Percentiles rank a stretch among this genome's conserved stretches.
Evolutionary conservation across 2,888 invertebrate species (phyloP).

Genomic region (Eucriotettix oculatus): DNA sequence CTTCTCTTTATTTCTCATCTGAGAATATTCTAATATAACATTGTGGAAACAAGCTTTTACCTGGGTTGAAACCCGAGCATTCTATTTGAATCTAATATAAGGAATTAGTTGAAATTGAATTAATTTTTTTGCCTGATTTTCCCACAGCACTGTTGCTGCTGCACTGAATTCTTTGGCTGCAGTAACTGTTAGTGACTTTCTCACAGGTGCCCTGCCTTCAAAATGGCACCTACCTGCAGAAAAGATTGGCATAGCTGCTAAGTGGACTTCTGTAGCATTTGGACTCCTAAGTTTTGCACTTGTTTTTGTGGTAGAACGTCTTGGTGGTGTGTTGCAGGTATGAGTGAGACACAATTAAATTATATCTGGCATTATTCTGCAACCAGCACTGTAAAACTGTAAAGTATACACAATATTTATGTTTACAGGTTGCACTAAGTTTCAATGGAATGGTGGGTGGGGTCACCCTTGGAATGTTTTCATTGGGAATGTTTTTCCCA

Average conservation of each 20-base stretch:
- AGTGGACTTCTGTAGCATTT: slow-evolving; percentile 48
- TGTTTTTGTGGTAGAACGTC: slow-evolving; percentile 70
- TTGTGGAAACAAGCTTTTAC: too few species aligned
- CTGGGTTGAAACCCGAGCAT: too few species aligned
- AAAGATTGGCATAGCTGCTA: slow-evolving; percentile 57
- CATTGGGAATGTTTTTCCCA: slow-evolving; percentile 77
- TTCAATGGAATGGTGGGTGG: slow-evolving; percentile 84
- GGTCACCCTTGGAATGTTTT: slow-evolving; percentile 70
- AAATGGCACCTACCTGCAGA: slow-evolving; percentile 53
- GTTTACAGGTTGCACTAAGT: slow-evolving; percentile 53
- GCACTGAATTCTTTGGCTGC: slow-evolving; percentile 86
- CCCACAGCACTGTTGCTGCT: slow-evolving; percentile 76
- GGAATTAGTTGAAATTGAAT: too few species aligned
- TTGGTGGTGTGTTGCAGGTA: slow-evolving; percentile 75
- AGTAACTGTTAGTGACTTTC: slow-evolving; percentile 75
- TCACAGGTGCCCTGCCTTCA: slow-evolving; percentile 42
- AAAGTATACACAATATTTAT: neutral
- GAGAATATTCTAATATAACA: too few species aligned
- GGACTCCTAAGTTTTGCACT: slow-evolving; percentile 62
- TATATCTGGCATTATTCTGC: too few species aligned
- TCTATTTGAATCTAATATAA: too few species aligned
- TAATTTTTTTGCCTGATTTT: too few species aligned
- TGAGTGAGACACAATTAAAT: too few species aligned
- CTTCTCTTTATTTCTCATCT: too few species aligned
- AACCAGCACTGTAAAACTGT: neutral